Conservation (phyloP, 2,888 invertebrate genomes). For the Macrosoma leucophasiata region DNA sequence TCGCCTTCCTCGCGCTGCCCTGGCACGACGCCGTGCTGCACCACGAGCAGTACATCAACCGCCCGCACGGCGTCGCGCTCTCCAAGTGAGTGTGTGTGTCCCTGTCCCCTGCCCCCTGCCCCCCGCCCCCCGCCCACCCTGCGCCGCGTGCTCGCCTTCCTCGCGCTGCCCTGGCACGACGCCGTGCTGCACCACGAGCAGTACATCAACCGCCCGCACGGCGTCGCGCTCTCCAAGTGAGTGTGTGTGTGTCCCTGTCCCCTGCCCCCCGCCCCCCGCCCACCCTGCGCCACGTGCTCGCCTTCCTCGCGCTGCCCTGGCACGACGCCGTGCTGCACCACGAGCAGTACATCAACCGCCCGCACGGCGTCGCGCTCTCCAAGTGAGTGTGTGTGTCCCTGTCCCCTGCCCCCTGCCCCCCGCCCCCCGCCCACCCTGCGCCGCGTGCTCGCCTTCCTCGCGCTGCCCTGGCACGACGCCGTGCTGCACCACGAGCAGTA, state of each 20-base stretch:
- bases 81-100: slow-evolving; percentile 98
- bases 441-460: slow-evolving; percentile 66
- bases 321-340: slow-evolving; percentile 95
- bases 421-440: slow-evolving; percentile 79
- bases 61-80: slow-evolving; percentile 93
- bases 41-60: slow-evolving; percentile 98
- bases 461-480: slow-evolving; percentile 81
- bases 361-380: slow-evolving; percentile 62
- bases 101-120: too few species aligned
- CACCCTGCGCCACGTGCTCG: slow-evolving; percentile 95
- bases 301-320: slow-evolving; percentile 96
- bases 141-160: slow-evolving; percentile 89
- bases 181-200: slow-evolving; percentile 19
- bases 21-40: slow-evolving; percentile 98
- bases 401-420: slow-evolving; percentile 47
- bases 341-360: slow-evolving; percentile 97
- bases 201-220: slow-evolving; percentile 91
- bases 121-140: slow-evolving; percentile 79
- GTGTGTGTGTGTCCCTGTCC: too few species aligned
- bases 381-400: slow-evolving; percentile 79
- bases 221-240: neutral
- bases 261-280: too few species aligned
- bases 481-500: slow-evolving; percentile 98
- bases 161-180: slow-evolving; percentile 96
- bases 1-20: slow-evolving; percentile 91